phyloP scores from a whole-genome alignment of 2,888 invertebrate genomes.

The Idaea aversata region DNA sequence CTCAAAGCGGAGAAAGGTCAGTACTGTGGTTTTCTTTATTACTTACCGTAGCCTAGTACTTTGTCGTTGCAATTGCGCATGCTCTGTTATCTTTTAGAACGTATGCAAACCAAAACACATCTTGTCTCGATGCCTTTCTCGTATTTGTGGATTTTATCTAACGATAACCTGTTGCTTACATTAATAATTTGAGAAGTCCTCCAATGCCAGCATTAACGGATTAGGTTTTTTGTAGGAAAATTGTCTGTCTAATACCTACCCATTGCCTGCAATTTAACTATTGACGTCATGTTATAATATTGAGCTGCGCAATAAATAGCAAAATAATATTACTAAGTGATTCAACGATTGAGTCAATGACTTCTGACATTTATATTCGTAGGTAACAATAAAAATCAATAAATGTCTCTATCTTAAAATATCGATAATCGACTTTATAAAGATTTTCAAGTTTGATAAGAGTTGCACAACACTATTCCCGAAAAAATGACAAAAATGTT shows the following conservation, averaged over 20 bases:
- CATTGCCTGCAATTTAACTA: slow-evolving; percentile 7
- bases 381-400: background rate
- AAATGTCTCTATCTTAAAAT: background rate
- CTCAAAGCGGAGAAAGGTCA: slow-evolving; percentile 86
- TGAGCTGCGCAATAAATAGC: slow-evolving; percentile 40
- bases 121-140: slow-evolving; percentile 64
- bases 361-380: slow-evolving; percentile 6
- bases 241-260: slow-evolving; percentile 19
- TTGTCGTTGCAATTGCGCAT: slow-evolving; percentile 62
- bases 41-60: slow-evolving; percentile 34
- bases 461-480: no score
- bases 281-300: slow-evolving; percentile 25
- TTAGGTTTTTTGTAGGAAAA: slow-evolving; percentile 33
- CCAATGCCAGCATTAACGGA: slow-evolving; percentile 44
- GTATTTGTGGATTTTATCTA: slow-evolving; percentile 72
- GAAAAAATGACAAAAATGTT: no score
- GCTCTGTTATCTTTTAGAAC: slow-evolving; percentile 48
- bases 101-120: slow-evolving; percentile 68
- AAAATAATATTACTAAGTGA: slow-evolving; percentile 1
- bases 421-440: no score
- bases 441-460: no score
- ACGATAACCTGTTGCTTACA: slow-evolving; percentile 73
- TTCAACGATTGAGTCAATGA: slow-evolving; percentile 14
- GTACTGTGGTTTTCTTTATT: slow-evolving; percentile 41
- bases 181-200: slow-evolving; percentile 65